These are phyloP conservation scores for Rambutsinella grinnellia DNA, from an alignment of 2,888 invertebrate species.

Conservation along the genomic window DNA sequence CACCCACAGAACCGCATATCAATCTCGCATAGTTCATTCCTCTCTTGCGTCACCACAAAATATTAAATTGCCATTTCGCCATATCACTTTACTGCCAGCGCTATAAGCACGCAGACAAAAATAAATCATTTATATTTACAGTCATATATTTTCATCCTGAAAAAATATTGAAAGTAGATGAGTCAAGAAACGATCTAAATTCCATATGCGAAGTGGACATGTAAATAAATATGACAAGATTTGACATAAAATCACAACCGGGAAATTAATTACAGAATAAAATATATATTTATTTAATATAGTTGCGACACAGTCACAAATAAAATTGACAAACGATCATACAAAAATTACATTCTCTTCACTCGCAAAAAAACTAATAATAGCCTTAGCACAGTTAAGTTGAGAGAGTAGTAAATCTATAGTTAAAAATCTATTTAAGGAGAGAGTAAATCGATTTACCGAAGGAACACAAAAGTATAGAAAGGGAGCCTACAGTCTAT, in stretches of 20 bases:
- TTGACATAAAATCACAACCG: neutral
- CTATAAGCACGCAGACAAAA: too few species aligned
- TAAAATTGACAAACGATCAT: neutral
- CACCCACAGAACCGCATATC: too few species aligned
- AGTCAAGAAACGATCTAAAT: neutral
- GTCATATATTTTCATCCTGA: too few species aligned
- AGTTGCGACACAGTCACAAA: neutral
- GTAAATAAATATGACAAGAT: neutral
- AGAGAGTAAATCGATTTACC: neutral
- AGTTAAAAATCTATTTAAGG: neutral
- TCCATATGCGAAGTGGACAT: neutral
- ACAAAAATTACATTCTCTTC: neutral
- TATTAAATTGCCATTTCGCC: too few species aligned
- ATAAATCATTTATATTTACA: too few species aligned
- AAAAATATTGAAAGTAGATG: too few species aligned
- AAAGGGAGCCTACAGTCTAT: conserved; percentile 17
- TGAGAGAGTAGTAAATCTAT: neutral
- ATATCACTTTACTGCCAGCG: too few species aligned
- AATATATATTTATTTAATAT: neutral
- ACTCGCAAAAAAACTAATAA: neutral
- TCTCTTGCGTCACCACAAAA: too few species aligned
- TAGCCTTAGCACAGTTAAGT: too few species aligned
- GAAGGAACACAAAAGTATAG: neutral
- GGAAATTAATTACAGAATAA: neutral
- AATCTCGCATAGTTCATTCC: too few species aligned